A percentile compares a stretch with the other conserved stretches of the same genome.
phyloP scores from a whole-genome alignment of 1,140 invertebrate species.

The Halotydeus destructor region DNA sequence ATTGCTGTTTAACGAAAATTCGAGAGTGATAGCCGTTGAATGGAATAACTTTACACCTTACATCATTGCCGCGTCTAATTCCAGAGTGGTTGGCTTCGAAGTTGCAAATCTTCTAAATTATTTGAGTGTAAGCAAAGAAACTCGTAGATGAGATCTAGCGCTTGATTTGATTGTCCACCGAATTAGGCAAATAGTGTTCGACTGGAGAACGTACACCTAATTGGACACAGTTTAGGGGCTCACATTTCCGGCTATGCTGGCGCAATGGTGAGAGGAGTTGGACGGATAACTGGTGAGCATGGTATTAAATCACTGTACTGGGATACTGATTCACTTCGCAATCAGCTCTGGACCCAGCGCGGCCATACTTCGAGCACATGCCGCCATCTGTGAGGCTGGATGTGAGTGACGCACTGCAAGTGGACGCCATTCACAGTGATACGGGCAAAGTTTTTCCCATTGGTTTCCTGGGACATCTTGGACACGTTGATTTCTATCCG shows the following conservation, averaged over 20 bases:
- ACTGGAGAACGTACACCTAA: conserved; percentile 23
- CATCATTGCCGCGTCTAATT: conserved; percentile 12
- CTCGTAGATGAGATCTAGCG: no score
- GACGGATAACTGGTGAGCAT: conserved; percentile 28
- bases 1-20: not conserved
- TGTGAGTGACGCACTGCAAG: conserved; percentile 61
- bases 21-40: not conserved
- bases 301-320: conserved; percentile 49
- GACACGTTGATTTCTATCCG: conserved; percentile 66
- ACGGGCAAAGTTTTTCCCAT: conserved; percentile 8
- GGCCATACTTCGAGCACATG: conserved; percentile 42
- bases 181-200: no score
- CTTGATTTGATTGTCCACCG: no score
- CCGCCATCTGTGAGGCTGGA: conserved; percentile 57
- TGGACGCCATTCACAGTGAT: conserved; percentile 76
- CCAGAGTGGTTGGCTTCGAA: not conserved
- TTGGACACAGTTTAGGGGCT: conserved; percentile 54
- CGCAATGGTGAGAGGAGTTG: conserved; percentile 32
- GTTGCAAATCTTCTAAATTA: not conserved
- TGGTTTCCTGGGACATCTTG: conserved; percentile 60
- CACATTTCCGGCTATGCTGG: conserved; percentile 66
- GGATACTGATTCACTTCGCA: conserved; percentile 55
- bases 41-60: conserved; percentile 31
- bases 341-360: conserved; percentile 73
- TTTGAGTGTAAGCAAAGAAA: no score